Evolutionary conservation across 2,113 vertebrate species (phyloP).

Genomic region (Microcebus ravelobensis): DNA sequence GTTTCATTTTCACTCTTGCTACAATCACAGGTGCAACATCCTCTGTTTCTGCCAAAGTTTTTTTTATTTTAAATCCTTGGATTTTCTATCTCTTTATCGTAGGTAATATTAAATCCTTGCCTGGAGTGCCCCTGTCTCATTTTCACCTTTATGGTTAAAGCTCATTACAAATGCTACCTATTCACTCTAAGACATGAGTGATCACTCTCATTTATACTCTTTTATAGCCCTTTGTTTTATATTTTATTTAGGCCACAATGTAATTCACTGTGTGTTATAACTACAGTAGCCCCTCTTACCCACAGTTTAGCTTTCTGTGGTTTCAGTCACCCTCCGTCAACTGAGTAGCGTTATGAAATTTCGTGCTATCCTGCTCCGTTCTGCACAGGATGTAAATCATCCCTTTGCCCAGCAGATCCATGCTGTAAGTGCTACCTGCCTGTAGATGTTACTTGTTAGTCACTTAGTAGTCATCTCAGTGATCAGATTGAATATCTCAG

Average conservation of each 20-base stretch:
- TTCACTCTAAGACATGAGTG: not conserved
- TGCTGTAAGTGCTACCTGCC: not conserved
- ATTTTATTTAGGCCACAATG: not conserved
- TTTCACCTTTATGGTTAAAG: conserved; percentile 49
- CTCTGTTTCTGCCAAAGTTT: conserved; percentile 17
- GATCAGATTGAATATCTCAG: not conserved
- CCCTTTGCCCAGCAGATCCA: not conserved
- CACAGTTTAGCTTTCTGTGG: not conserved
- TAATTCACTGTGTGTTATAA: conserved; percentile 28
- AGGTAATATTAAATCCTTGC: not conserved
- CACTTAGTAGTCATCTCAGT: not conserved
- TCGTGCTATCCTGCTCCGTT: not conserved
- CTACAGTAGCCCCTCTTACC: not conserved
- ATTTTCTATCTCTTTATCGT: not conserved
- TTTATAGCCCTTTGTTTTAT: conserved; percentile 38
- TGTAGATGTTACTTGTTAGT: not conserved
- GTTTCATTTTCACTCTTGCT: not conserved
- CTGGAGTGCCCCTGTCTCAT: not conserved
- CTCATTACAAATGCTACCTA: conserved; percentile 18
- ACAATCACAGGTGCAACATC: not conserved
- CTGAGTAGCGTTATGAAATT: not conserved
- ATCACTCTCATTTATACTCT: conserved; percentile 16
- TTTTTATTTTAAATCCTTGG: not conserved
- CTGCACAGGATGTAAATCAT: not conserved
- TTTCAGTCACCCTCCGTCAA: not conserved